Percentiles rank a stretch among this genome's conserved stretches.
Conservation (phyloP, 2,888 invertebrate genomes). For the Apamea anceps region DNA sequence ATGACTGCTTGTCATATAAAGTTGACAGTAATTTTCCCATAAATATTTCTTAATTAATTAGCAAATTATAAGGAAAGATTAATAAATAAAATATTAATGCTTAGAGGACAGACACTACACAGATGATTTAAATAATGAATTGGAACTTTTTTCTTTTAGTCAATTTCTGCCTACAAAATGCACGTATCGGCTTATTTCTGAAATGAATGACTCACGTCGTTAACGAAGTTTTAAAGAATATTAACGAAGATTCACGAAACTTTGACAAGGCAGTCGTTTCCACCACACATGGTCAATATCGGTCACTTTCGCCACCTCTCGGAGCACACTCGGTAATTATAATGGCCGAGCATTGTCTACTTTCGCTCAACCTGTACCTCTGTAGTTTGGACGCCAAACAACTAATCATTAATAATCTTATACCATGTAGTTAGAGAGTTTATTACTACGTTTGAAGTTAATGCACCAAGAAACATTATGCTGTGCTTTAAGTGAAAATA, state of each 20-base stretch:
- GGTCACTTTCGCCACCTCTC: slow-evolving; percentile 80
- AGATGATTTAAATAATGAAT: background rate
- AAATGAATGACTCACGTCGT: background rate
- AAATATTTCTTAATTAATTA: background rate
- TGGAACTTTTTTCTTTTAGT: background rate
- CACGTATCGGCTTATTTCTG: background rate
- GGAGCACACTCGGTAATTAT: slow-evolving; percentile 74
- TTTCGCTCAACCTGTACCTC: slow-evolving; percentile 78
- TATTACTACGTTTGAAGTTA: slow-evolving; percentile 55
- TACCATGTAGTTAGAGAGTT: slow-evolving; percentile 63
- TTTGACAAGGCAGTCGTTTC: slow-evolving; percentile 22
- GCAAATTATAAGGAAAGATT: background rate
- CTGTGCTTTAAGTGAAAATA: slow-evolving; percentile 49
- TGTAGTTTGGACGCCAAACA: slow-evolving; percentile 62
- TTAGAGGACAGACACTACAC: background rate
- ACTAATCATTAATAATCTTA: slow-evolving; percentile 61
- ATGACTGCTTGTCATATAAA: background rate
- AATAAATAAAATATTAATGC: background rate
- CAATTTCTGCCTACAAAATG: background rate
- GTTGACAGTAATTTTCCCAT: background rate
- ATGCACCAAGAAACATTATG: slow-evolving; percentile 52
- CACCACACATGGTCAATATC: slow-evolving; percentile 54
- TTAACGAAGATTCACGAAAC: slow-evolving; percentile 14
- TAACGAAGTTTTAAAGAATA: slow-evolving; percentile 2
- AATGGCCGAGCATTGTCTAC: slow-evolving; percentile 80